These are phyloP conservation scores for Melospiza melodia DNA, from an alignment of 2,113 vertebrate genomes.

Conservation along the genomic window DNA sequence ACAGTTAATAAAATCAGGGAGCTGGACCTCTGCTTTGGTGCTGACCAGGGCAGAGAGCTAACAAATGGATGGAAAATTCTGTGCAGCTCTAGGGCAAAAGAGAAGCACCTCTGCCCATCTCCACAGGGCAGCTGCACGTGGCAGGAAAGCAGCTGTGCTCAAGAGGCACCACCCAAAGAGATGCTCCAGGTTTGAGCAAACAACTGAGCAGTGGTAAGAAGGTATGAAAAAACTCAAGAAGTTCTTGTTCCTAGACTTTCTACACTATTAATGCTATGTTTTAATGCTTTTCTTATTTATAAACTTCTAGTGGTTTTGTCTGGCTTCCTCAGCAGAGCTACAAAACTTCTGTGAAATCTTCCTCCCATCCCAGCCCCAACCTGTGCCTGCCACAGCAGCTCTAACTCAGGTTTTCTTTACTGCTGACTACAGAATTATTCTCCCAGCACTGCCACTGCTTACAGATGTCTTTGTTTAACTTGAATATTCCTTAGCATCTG, in stretches of 20 bases:
- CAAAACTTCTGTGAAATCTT: neutral
- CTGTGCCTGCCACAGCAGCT: neutral
- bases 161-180: neutral
- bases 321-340: neutral
- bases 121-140: neutral
- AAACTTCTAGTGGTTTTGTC: neutral
- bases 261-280: neutral
- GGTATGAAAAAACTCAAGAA: neutral
- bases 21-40: neutral
- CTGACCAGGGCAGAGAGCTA: neutral
- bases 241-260: neutral
- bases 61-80: neutral
- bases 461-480: slow-evolving; percentile 37
- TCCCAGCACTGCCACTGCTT: neutral
- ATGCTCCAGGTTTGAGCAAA: neutral
- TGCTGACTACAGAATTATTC: neutral
- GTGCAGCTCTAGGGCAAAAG: neutral
- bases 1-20: neutral
- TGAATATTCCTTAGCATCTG: slow-evolving; percentile 17
- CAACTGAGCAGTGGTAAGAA: neutral
- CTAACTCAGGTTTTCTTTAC: neutral
- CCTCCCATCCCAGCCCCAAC: neutral
- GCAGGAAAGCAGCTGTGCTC: neutral
- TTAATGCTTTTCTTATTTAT: neutral
- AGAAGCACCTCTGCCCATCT: neutral